Base-by-base conservation (phyloP, 1,140 invertebrate species). In the Plectus sambesii region DNA sequence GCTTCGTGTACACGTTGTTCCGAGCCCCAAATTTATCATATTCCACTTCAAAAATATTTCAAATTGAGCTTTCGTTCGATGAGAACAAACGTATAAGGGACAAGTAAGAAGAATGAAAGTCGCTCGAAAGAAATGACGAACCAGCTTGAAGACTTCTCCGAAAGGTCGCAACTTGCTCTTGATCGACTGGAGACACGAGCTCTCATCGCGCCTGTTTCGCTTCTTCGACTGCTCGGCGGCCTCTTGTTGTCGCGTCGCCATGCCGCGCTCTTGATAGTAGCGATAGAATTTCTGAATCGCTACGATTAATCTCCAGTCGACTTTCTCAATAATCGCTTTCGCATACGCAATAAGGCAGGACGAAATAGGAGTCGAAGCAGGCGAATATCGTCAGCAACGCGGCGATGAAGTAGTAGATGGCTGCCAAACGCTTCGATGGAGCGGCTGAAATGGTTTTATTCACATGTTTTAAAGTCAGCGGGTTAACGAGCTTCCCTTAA, bases 351-450 rank as follows among this genome's bases (percentile, higher is more conserved):
- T 90, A 75, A 5, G 87, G 87, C 45, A 97, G 73, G 9, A 85
- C 83, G 69, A 94, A 93, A 72, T 93, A 97, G 0, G 88, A 89
- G 72, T 93, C 86, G 66, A 97, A 90, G 67, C 89, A 94, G 0
- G 83, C 75, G 4, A 97, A 74, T 1, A 98, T 75, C 41, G 94
- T 77, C 59, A 96, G 83, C 43, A 97, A 80, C 19, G 92, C 90
- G 1, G 83, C 82, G 40, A 92, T 83, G 72, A 98, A 98, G 69
- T 97, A 98, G 72, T 94, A 93, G 66, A 96, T 90, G 20, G 92
- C 90, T 8, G 86, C 81, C 0, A 86, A 89, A 38, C 82, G 71
- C 1, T 81, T 81, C 19, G 84, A 78, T 1, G 81, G 81, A 19
- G 84, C 78, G 57, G 85, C 73, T 75, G 60, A 49, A 69, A 71